A percentile compares a stretch with the other conserved stretches of the same genome.
phyloP scores from a whole-genome alignment of 2,888 invertebrate species.

The Ctena decussata region DNA sequence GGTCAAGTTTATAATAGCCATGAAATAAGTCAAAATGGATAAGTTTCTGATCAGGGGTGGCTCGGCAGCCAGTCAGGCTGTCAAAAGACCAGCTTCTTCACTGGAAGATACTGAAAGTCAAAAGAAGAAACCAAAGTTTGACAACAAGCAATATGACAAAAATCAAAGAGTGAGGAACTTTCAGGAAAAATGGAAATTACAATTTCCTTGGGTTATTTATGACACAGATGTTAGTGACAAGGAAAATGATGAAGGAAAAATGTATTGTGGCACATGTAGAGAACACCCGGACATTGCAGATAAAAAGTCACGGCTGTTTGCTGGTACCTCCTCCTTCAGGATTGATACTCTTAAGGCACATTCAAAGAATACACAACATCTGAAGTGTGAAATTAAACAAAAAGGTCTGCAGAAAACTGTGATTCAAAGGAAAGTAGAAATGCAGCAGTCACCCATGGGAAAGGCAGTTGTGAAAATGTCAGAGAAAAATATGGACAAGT shows the following conservation, averaged over 20 bases:
- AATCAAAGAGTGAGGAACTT: not conserved
- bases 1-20: too few relatives aligned
- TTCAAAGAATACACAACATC: not conserved
- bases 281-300: not conserved
- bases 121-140: not conserved
- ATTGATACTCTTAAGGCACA: not conserved
- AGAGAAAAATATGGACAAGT: constrained; percentile 5
- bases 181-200: too few relatives aligned
- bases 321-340: not conserved
- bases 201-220: too few relatives aligned
- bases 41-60: too few relatives aligned
- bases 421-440: not conserved
- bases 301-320: not conserved
- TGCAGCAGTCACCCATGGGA: not conserved
- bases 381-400: not conserved
- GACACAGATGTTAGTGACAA: too few relatives aligned
- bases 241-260: not conserved
- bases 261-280: not conserved
- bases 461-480: not conserved
- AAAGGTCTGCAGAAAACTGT: not conserved
- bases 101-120: too few relatives aligned
- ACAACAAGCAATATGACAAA: not conserved
- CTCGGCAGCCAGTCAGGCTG: too few relatives aligned
- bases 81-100: too few relatives aligned
- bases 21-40: too few relatives aligned